Conservation (phyloP, 2,888 invertebrate species). For the Tenodera sinensis region DNA sequence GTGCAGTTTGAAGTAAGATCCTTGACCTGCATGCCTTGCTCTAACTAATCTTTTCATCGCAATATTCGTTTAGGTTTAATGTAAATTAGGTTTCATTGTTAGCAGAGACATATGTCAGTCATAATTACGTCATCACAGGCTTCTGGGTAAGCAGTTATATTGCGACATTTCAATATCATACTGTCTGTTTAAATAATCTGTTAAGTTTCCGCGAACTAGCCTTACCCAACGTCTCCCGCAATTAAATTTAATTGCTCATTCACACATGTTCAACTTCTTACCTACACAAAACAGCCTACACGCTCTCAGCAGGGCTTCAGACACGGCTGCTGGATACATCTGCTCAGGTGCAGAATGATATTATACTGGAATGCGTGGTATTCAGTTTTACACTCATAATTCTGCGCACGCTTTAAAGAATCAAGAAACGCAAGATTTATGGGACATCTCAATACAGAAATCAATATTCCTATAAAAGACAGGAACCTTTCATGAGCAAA, state of each 20-base stretch:
- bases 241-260: neutral
- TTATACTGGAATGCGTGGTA: neutral
- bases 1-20: neutral
- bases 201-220: neutral
- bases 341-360: neutral
- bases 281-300: neutral
- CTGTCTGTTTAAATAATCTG: neutral
- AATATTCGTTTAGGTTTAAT: neutral
- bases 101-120: neutral
- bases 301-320: neutral
- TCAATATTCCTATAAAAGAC: no score
- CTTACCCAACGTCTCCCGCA: neutral
- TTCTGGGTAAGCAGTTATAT: neutral
- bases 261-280: neutral
- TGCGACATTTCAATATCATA: neutral
- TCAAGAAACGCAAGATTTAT: no score
- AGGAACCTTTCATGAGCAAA: no score
- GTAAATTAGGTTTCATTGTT: neutral
- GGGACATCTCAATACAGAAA: no score
- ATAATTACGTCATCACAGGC: neutral
- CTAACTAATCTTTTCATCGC: neutral
- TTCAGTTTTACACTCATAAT: no score
- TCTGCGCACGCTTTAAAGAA: no score
- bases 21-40: neutral
- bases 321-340: neutral